Base-by-base conservation (phyloP, 2,888 invertebrate genomes). In the Acanthopleura granulata region DNA sequence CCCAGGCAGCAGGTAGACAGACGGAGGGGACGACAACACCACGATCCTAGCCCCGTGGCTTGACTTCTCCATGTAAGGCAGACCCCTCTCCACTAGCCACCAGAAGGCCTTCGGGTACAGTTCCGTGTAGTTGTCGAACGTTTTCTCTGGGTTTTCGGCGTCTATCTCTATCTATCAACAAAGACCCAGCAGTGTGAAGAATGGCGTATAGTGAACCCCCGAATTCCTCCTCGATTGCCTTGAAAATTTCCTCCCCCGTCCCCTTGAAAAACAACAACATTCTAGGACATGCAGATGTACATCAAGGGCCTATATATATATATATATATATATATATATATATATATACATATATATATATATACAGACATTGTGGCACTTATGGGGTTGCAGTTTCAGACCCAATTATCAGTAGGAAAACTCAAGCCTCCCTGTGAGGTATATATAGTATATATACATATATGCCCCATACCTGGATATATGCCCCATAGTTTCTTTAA, bases 11-110 rank as follows among this genome's bases (percentile, higher is more conserved):
- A 66, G 25, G 29, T 66, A 66, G 29, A 16, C 3, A 6, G 29
- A 6, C 14, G 12, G 9, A 22, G 66, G 66, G 1, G 66, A 22
- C 1, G 66, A 22, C 66, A 66, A 6, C 3, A 25, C 25, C 25
- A 66, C 16, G 66, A 66, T 66, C 29, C 66, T 1, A 22, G 12
- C 66, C 6, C 66, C 66, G 29, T 27, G 29, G 1, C 12, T 9
- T 16, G 66, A 66, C 29, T 66, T 66, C 66, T 66, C 66, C 66
- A 66, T 27, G 25, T 27, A 66, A 16, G 66, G 66, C 16, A 66
- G 4, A 12, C 66, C 66, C 6, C 29, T 1, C 29, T 66, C 66
- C 25, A 66, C 29, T 27, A 66, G 66, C 16, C 66, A 27, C 27
- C 22, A 66, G 6, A 66, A 66, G 6, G 66, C 66, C 29, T 27